Conservation (phyloP, 1,140 invertebrate species). For the Ptiloglossa arizonensis region DNA sequence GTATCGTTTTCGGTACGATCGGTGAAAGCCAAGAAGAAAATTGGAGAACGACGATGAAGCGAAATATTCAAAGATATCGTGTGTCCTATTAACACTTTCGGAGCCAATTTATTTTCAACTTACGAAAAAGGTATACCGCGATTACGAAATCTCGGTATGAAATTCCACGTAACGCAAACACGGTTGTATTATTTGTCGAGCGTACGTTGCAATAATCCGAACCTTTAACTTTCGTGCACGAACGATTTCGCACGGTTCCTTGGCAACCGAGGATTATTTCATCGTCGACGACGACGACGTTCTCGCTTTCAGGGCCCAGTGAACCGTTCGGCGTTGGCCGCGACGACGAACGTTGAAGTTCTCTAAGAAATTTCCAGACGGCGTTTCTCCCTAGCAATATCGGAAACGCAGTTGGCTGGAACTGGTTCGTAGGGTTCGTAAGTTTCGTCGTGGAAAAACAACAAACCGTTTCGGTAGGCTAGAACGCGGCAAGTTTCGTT, state of each 20-base stretch:
- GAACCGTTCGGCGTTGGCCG: not conserved
- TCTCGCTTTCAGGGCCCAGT: not conserved
- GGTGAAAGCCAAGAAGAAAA: no score
- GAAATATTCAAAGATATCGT: no score
- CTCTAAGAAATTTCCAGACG: not conserved
- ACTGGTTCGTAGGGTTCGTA: constrained; percentile 13
- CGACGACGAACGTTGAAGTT: not conserved
- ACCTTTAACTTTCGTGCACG: not conserved
- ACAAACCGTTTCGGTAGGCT: constrained; percentile 2
- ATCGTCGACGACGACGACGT: not conserved
- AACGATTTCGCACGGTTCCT: not conserved
- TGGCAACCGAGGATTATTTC: not conserved
- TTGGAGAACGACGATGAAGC: no score
- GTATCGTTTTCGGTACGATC: no score
- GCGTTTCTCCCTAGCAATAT: not conserved
- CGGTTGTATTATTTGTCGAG: no score
- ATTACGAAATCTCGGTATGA: no score
- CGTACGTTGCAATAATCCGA: no score
- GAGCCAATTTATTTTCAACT: no score
- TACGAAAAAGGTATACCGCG: no score
- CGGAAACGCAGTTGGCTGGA: constrained; percentile 7
- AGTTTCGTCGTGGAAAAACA: constrained; percentile 30
- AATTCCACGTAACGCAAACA: no score
- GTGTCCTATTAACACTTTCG: no score
- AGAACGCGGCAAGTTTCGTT: constrained; percentile 32